These are phyloP conservation scores for Caenorhabditis panamensis DNA, from an alignment of 2,888 invertebrate species.

Conservation along the genomic window DNA sequence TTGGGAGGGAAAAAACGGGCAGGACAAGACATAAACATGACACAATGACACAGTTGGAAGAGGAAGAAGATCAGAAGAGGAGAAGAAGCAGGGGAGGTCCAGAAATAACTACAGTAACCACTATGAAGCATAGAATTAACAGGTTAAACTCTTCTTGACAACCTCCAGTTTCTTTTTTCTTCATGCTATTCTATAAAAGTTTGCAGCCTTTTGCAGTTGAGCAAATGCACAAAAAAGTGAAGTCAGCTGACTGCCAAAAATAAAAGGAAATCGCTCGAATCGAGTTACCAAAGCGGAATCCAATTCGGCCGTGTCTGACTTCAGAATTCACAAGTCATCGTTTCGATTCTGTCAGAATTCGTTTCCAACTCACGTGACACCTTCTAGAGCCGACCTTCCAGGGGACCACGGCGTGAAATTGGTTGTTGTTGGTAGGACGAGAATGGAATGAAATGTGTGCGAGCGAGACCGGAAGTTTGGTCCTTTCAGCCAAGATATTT, in stretches of 20 bases:
- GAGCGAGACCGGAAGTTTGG: background rate
- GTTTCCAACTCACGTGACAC: slow-evolving; percentile 1
- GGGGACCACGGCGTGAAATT: background rate
- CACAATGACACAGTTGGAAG: slow-evolving; percentile 13
- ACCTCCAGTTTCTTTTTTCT: background rate
- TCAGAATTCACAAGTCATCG: slow-evolving; percentile 4
- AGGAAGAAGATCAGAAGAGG: background rate
- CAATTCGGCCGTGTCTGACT: background rate
- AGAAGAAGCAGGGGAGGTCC: background rate
- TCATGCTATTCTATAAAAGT: no score
- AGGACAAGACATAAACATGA: slow-evolving; percentile 30
- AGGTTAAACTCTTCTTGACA: no score
- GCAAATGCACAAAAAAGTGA: background rate
- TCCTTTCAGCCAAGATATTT: background rate
- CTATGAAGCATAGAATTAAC: no score
- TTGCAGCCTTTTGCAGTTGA: slow-evolving; percentile 4
- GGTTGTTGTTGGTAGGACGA: background rate
- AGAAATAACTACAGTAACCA: no score
- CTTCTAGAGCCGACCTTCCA: no score
- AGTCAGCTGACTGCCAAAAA: slow-evolving; percentile 8
- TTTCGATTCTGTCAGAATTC: background rate
- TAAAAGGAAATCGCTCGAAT: slow-evolving; percentile 12
- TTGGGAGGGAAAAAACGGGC: slow-evolving; percentile 5
- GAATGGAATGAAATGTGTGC: background rate
- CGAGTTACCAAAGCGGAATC: slow-evolving; percentile 15